Evolutionary conservation across 2,888 invertebrate genomes (phyloP).

Genomic region (Lithophane socia): DNA sequence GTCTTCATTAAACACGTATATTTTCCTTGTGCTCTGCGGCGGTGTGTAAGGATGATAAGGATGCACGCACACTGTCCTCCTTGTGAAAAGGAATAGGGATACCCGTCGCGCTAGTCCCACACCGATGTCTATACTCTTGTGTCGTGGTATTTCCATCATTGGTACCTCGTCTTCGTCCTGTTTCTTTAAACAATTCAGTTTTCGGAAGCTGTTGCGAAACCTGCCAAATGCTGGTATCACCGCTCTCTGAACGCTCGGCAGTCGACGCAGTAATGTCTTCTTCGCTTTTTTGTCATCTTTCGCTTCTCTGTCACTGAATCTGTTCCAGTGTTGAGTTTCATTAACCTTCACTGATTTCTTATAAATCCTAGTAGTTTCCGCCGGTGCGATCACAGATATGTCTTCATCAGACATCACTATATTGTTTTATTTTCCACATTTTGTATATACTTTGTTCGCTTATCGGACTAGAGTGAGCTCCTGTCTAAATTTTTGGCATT

Average conservation of each 20-base stretch:
- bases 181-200: constrained; percentile 80
- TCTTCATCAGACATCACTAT: constrained; percentile 82
- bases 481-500: constrained; percentile 84
- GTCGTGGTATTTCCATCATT: constrained; percentile 80
- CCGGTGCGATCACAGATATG: constrained; percentile 73
- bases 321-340: constrained; percentile 59
- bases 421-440: constrained; percentile 74
- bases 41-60: constrained; percentile 88
- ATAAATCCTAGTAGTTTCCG: constrained; percentile 72
- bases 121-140: constrained; percentile 85
- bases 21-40: constrained; percentile 84
- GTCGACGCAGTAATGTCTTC: constrained; percentile 70
- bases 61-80: constrained; percentile 83
- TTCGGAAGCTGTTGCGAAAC: constrained; percentile 76
- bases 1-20: constrained; percentile 77
- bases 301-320: constrained; percentile 57
- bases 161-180: constrained; percentile 76
- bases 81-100: constrained; percentile 85
- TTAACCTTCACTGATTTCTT: constrained; percentile 70
- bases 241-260: constrained; percentile 74
- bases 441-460: constrained; percentile 73
- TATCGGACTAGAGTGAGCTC: constrained; percentile 78
- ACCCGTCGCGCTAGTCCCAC: constrained; percentile 84
- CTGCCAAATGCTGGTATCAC: constrained; percentile 76
- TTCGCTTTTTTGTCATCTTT: constrained; percentile 64